Evolutionary conservation across 2,797 vertebrate genomes (phyloP), one percentile per base, ranked within the genome.

Genomic region (Anas bahamensis): DNA sequence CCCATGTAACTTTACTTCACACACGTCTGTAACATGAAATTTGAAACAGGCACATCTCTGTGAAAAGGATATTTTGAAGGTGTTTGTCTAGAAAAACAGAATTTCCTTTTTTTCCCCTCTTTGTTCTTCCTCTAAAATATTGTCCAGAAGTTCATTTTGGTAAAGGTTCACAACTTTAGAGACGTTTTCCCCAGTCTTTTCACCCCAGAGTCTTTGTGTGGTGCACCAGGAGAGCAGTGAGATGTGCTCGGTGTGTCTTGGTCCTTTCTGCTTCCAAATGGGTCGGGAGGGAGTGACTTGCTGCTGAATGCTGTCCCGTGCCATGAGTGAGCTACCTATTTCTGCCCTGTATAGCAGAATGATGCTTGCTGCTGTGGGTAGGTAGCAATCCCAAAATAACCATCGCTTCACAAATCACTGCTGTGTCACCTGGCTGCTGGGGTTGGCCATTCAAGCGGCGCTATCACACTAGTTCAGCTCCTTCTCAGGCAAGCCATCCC

Each of bases 1-100:
- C 21, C 21, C 42, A 26, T 90, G 69, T 63, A 89, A 70, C 80
- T 80, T 87, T 55, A 57, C 68, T 88, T 83, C 48, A 17, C 84
- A 88, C 46, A 89, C 81, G 50, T 84, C 73, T 53, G 35, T 79
- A 64, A 33, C 21, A 64, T 33, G 46, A 52, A 89, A 64, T 39
- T 59, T 41, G 72, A 81, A n/a, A n/a, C 26, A 88, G 82, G 31
- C 31, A 17, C 55, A 39, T 72, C 59, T 55, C 16, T 22, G 31
- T 29, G 23, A 83, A 83, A 76, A 18, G 4, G 70, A 37, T 6
- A 68, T 75, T 89, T 70, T 69, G 65, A 50, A 90, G 11, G 7
- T 50, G 9, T 39, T 15, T 39, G 39, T 37, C 29, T 52, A 18
- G 13, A 71, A 19, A 19, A 69, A 61, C 19, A 24, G 41, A 8